Evolutionary conservation across 2,113 vertebrate genomes (phyloP), one percentile per base, ranked within the genome.

Genomic region (Halichoeres trimaculatus): DNA sequence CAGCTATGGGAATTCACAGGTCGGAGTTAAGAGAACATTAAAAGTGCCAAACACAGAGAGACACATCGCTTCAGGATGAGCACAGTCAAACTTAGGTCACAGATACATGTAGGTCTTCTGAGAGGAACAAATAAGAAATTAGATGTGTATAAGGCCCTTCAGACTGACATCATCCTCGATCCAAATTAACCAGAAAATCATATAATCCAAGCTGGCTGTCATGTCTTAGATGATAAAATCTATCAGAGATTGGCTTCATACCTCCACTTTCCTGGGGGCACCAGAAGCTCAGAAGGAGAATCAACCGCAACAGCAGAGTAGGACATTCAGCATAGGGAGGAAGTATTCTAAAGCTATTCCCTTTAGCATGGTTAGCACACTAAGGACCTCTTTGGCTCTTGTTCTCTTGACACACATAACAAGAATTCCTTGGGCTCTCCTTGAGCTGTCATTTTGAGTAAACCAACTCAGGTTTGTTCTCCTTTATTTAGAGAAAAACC

Each of bases 381-480:
- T n/a, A 74, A 24, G 36, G 23, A 26, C 24, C 47, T 70, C 57
- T 51, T 16, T 54, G 20, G 24, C 67, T 61, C 36, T 66, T 57
- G 48, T 63, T 36, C 56, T 35, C 40, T 71, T 51, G 45, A 56
- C 36, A 38, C 61, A 59, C 17, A 4, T n/a, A 30, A 53, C 64
- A 70, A 10, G 10, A 58, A 78, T 62, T 17, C 53, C 13, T 52
- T 36, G 34, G 47, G 69, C 56, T 81, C 61, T 86, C 80, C 68
- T 81, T 8, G 8, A 88, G 59, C 54, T 55, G 55, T 74, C 57
- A 84, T 61, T 56, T 74, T 85, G 68, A 82, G 63, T 45, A 67
- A 47, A 61, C 79, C 56, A 85, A 67, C 26, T 60, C 66, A 30
- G 43, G 59, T 70, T 76, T 26, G 30, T 60, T 47, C 26, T 41